Conservation (phyloP, 2,113 vertebrate species). For the Eubucco bourcierii region DNA sequence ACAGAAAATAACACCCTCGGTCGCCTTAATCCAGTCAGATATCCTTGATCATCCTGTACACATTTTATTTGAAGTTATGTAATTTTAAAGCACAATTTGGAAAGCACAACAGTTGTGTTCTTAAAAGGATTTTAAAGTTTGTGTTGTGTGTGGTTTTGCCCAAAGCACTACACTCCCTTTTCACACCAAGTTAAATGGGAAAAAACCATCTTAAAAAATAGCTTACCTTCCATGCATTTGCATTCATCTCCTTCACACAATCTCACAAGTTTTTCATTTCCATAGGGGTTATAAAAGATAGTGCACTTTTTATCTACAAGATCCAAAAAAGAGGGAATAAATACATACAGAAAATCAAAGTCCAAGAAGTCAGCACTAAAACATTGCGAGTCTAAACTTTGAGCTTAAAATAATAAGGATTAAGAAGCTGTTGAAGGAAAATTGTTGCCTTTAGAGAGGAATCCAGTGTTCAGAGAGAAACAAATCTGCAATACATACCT, state of each 20-base stretch:
- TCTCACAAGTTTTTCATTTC: slow-evolving; percentile 78
- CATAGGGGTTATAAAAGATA: slow-evolving; percentile 76
- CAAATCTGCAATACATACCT: slow-evolving; percentile 59
- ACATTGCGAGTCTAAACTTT: not conserved
- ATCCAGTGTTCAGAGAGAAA: not conserved
- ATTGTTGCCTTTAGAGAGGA: not conserved
- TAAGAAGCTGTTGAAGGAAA: not conserved
- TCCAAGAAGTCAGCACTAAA: not conserved
- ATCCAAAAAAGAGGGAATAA: not conserved
- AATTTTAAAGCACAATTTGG: not conserved
- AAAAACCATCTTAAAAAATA: not conserved
- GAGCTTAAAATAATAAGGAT: not conserved
- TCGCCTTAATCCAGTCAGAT: not conserved
- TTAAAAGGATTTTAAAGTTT: not conserved
- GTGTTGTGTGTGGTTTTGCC: not conserved
- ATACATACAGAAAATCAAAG: not conserved
- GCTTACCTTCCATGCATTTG: slow-evolving; percentile 89
- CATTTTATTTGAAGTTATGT: not conserved
- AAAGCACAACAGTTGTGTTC: not conserved
- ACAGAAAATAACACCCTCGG: not conserved
- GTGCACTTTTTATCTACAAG: slow-evolving; percentile 84
- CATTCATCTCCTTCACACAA: slow-evolving; percentile 86
- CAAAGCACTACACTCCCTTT: not conserved
- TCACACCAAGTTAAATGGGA: not conserved
- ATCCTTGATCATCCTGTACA: not conserved